These are phyloP conservation scores for Montipora capitata DNA, from an alignment of 92 coral and sea anemone species.

Conservation along the genomic window DNA sequence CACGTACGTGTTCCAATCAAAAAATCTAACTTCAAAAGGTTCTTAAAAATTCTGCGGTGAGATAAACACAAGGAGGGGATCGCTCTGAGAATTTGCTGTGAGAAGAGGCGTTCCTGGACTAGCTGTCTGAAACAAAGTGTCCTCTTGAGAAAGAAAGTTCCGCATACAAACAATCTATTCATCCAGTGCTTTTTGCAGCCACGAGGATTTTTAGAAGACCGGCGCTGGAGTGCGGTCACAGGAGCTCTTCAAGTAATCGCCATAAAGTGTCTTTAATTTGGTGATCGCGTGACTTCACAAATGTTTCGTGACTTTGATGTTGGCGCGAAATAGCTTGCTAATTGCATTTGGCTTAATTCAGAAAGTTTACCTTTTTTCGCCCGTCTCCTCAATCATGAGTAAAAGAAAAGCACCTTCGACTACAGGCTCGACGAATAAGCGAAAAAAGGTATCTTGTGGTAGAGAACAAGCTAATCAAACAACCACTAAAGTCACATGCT, in stretches of 20 bases:
- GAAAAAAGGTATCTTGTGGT: neutral
- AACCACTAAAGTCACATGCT: no score
- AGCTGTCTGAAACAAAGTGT: conserved; percentile 30
- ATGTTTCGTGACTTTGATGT: conserved; percentile 17
- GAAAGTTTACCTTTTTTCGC: neutral
- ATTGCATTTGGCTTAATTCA: neutral
- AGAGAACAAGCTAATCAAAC: neutral
- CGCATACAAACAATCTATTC: conserved; percentile 40
- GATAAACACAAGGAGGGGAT: neutral
- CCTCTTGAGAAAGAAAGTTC: conserved; percentile 14
- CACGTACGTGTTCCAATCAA: conserved; percentile 2
- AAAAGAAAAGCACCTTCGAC: conserved; percentile 32
- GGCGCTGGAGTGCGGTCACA: conserved; percentile 11
- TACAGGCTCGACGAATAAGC: conserved; percentile 21
- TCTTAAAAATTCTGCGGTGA: neutral
- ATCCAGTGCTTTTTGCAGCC: conserved; percentile 30
- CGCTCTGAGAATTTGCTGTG: neutral
- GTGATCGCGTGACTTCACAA: conserved; percentile 26
- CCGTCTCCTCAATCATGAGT: conserved; percentile 3
- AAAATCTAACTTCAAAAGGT: conserved; percentile 1
- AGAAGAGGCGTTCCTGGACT: neutral
- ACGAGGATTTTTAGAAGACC: conserved; percentile 24
- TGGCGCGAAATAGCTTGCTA: neutral
- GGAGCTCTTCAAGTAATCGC: neutral
- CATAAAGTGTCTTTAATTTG: conserved; percentile 15